phyloP scores from a whole-genome alignment of 2,113 vertebrate genomes.

The Mobula hypostoma region DNA sequence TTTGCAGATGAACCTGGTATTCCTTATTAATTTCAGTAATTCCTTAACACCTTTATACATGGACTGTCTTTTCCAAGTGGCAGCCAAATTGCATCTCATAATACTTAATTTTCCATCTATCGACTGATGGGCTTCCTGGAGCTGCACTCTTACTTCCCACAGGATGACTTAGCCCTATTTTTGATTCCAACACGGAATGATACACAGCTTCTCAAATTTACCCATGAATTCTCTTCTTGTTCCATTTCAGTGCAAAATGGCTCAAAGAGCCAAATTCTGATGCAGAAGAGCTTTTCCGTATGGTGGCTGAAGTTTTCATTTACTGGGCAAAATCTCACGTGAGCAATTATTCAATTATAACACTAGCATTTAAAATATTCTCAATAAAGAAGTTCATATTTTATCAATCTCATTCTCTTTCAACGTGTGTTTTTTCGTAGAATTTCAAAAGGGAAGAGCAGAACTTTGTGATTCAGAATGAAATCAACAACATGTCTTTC shows the following conservation, averaged over 20 bases:
- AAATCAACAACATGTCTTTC: slow-evolving; percentile 98
- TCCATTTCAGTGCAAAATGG: slow-evolving; percentile 76
- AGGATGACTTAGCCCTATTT: neutral
- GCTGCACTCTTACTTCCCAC: neutral
- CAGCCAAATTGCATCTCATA: neutral
- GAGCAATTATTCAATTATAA: slow-evolving; percentile 47
- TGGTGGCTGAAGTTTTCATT: slow-evolving; percentile 95
- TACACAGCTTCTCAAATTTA: too few species aligned
- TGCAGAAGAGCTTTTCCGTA: slow-evolving; percentile 86
- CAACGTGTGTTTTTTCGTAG: slow-evolving; percentile 50
- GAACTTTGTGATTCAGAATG: slow-evolving; percentile 95
- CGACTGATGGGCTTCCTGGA: neutral
- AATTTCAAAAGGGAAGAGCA: slow-evolving; percentile 97
- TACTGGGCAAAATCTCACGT: slow-evolving; percentile 96
- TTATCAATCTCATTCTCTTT: slow-evolving; percentile 6
- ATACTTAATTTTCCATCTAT: neutral
- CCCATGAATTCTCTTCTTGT: neutral
- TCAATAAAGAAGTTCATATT: neutral
- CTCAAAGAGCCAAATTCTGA: slow-evolving; percentile 81
- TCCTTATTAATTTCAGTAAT: neutral
- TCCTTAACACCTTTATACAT: neutral
- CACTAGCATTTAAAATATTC: neutral
- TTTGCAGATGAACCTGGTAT: neutral
- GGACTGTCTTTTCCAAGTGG: neutral
- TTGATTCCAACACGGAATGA: neutral